Evolutionary conservation across 1,140 invertebrate genomes (phyloP), one percentile per base, ranked within the genome.

Genomic region (Drosophila kohkoa): DNA sequence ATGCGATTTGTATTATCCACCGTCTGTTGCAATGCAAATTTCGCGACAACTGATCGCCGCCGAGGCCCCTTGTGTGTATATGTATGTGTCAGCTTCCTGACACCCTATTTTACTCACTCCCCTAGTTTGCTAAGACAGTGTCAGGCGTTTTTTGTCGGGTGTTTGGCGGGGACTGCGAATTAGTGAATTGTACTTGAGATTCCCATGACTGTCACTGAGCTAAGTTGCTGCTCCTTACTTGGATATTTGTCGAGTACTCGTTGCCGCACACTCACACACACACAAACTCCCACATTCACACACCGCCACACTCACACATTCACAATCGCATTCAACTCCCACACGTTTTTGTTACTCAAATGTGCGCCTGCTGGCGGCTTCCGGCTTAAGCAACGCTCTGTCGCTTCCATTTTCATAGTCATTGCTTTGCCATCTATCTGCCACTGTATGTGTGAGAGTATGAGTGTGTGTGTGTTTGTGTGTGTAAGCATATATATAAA

Each of bases 381-480:
- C 83, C 83, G 83, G 80, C 85, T 87, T 89, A 87, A 89, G 79
- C 74, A 81, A 69, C 77, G 80, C 83, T 87, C 85, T 89, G 83
- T 89, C 83, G 85, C 83, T 87, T 87, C 80, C 79, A 83, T 89
- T 88, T 78, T 85, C 74, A 81, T 86, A 86, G 66, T 69, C 82
- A 77, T 76, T 82, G 81, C 63, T 52, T 75, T 45, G 20, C 3
- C 63, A 43, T 32, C 48, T 62, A 72, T 51, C 62, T 46, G 52
- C 13, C 3, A 51, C 11, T 41, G 51, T 48, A 38, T 59, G 49
- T 30, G 28, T 43, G 28, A 45, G 35, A 41, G 35, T 32, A 5
- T 65, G n/a, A 28, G 60, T 63, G 55, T 78, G 70, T 66, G 60
- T 68, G 63, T 72, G 74, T 57, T 7, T 5, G 30, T 32, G 30